Percentiles rank a stretch among this genome's conserved stretches.
These are phyloP conservation scores for Dendrolimus punctatus DNA, from an alignment of 1,140 invertebrate genomes.

Conservation along the genomic window DNA sequence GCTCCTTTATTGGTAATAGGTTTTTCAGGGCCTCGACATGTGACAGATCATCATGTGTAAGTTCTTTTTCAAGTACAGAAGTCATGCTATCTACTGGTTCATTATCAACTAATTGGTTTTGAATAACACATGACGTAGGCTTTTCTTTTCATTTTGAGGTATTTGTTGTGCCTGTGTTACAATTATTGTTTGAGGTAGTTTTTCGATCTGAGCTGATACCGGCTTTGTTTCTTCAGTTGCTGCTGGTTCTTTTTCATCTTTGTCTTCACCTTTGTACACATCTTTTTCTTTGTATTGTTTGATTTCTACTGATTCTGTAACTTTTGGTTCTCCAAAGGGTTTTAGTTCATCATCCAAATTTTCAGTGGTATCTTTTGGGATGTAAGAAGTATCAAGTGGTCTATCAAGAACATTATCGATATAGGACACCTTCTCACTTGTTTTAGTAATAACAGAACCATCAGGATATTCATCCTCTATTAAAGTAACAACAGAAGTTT, in stretches of 20 bases:
- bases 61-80: constrained; percentile 12
- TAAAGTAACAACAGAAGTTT: constrained; percentile 51
- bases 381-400: neutral
- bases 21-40: constrained; percentile 17
- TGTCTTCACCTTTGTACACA: neutral
- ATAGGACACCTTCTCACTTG: constrained; percentile 51
- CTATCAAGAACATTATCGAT: constrained; percentile 27
- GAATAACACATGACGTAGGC: too few relatives aligned
- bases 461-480: constrained; percentile 62
- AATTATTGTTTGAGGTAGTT: too few relatives aligned
- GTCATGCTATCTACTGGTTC: too few relatives aligned
- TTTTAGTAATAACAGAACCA: constrained; percentile 56
- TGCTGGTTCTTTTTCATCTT: too few relatives aligned
- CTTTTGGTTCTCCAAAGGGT: constrained; percentile 32
- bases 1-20: neutral
- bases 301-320: constrained; percentile 28
- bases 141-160: too few relatives aligned
- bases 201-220: too few relatives aligned
- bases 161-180: too few relatives aligned
- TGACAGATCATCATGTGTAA: constrained; percentile 16
- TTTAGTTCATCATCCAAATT: constrained; percentile 26
- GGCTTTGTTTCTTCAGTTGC: too few relatives aligned
- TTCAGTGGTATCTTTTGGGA: constrained; percentile 13
- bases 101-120: too few relatives aligned
- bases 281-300: constrained; percentile 39